These are phyloP conservation scores for Choloepus hoffmanni DNA, from an alignment of 2,113 vertebrate species.

Conservation along the genomic window DNA sequence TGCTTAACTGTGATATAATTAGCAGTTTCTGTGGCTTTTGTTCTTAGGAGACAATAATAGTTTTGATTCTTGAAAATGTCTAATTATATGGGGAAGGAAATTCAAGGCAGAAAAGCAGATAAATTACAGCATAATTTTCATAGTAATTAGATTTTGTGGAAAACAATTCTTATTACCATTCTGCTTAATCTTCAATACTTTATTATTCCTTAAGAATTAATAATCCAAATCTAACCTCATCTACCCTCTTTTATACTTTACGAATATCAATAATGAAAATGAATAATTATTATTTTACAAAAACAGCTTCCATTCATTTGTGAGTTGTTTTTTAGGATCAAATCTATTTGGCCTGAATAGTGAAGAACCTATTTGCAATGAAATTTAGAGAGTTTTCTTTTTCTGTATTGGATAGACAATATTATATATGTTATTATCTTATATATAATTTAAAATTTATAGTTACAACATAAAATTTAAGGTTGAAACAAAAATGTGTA, in stretches of 20 bases:
- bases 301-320: background rate
- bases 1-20: conserved; percentile 80
- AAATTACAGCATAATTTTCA: conserved; percentile 84
- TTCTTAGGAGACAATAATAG: conserved; percentile 81
- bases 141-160: conserved; percentile 82
- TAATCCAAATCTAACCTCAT: conserved; percentile 66
- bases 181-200: conserved; percentile 79
- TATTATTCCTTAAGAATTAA: conserved; percentile 79
- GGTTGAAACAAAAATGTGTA: background rate
- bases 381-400: background rate
- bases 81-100: conserved; percentile 86
- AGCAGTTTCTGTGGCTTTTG: conserved; percentile 81
- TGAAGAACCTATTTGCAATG: background rate
- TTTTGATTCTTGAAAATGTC: conserved; percentile 82
- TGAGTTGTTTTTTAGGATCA: background rate
- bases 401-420: background rate
- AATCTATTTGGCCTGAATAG: background rate
- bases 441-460: background rate
- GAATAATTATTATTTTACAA: conserved; percentile 15
- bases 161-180: conserved; percentile 75
- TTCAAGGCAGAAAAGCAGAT: conserved; percentile 79
- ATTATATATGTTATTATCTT: background rate
- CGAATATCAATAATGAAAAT: conserved; percentile 69
- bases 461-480: conserved; percentile 18
- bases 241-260: conserved; percentile 70